Base-by-base conservation (phyloP, 2,888 invertebrate species). In the Oscheius sp. region DNA sequence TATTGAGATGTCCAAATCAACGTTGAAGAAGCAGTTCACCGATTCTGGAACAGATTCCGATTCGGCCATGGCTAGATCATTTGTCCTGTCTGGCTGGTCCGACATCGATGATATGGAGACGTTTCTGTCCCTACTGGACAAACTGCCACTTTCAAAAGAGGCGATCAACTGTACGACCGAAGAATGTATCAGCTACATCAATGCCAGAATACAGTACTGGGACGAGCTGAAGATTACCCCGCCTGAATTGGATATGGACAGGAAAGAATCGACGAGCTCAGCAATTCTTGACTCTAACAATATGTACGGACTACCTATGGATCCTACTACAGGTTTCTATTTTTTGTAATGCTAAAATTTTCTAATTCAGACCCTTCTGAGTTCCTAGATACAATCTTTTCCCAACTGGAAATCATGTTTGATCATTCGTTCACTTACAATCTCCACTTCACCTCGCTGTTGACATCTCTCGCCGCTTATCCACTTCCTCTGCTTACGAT, bases 401-500 rank as follows among this genome's bases (percentile, higher is more conserved):
- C 76, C 48, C 76, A 78, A 2, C 73, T 82, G 10, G 80, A 81
- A 33, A 71, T 66, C 2, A 42, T 80, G 37, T 79, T 74, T 55
- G 79, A 79, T 5, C 80, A 81, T 68, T 66, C 75, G 13, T 73
- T 81, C 1, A 68, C 77, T 1, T 82, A 78, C 70, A 80, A 81
- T 59, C 73, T 85, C 3, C 83, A 85, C 66, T 62, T 87, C n/a
- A 76, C 81, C 42, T 94, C 94, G 4, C 92, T 96, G 42, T 92
- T 98, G 62, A 93, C 95, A 48, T 93, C 94, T 82, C 91, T 98
- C 81, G 94, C 95, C 4, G 93, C 94, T 76, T 94, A 95, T 90
- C 95, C 96, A 0, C 94, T 96, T 84, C 95, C 96, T 5, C 91
- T 97, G 72, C 91, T 97, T 70, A 93, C 94, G 80, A 94, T 96